Conservation (phyloP, 2,888 invertebrate species). For the Phasia obesa region DNA sequence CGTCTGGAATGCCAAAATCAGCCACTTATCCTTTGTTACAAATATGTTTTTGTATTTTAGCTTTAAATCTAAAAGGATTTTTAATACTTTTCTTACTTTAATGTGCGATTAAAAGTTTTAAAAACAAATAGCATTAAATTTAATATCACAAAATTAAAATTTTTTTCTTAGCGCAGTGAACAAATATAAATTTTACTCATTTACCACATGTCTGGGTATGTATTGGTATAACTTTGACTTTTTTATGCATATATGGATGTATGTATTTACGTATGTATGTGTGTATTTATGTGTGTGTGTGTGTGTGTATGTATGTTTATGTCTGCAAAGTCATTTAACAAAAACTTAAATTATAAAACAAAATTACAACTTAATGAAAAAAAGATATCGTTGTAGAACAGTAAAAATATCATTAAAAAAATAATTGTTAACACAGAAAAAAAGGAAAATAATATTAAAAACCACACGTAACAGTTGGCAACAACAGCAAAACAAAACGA, state of each 20-base stretch:
- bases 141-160: conserved; percentile 20
- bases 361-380: conserved; percentile 31
- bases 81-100: conserved; percentile 31
- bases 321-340: conserved; percentile 49
- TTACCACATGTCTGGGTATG: conserved; percentile 19
- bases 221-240: neutral
- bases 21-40: no score
- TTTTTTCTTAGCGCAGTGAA: neutral
- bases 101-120: conserved; percentile 41
- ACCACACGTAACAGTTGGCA: conserved; percentile 56
- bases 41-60: no score
- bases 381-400: conserved; percentile 51
- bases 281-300: neutral
- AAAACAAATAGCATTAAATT: conserved; percentile 18
- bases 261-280: neutral
- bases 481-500: conserved; percentile 34
- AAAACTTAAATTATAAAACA: conserved; percentile 42
- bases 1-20: no score
- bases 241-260: neutral
- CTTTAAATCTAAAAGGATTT: neutral
- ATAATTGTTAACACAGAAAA: conserved; percentile 29
- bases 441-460: neutral
- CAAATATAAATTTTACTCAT: neutral
- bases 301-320: conserved; percentile 2
- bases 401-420: conserved; percentile 40